Evolutionary conservation across 2,797 vertebrate genomes (phyloP).

Genomic region (Scolopax rusticola): DNA sequence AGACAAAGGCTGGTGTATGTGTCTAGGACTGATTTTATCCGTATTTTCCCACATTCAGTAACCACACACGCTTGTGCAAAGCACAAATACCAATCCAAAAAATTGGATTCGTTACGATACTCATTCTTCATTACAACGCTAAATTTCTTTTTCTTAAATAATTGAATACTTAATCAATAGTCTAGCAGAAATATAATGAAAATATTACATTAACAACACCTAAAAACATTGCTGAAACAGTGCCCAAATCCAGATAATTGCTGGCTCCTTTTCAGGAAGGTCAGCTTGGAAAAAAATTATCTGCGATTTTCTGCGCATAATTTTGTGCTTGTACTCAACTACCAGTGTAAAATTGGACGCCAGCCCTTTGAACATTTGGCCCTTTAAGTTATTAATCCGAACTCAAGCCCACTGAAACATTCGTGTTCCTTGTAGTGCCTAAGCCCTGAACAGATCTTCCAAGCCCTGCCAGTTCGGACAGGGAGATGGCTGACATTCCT

Average conservation of each 20-base stretch:
- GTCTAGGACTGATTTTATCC: neutral
- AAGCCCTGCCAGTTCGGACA: neutral
- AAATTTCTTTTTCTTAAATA: neutral
- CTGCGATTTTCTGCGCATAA: conserved; percentile 48
- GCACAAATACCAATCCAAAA: neutral
- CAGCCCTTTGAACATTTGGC: conserved; percentile 31
- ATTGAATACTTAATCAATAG: conserved; percentile 43
- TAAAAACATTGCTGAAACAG: conserved; percentile 39
- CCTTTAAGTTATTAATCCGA: conserved; percentile 11
- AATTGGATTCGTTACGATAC: neutral
- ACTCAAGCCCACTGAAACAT: neutral
- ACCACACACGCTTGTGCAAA: neutral
- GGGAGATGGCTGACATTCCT: neutral
- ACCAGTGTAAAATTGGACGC: conserved; percentile 18
- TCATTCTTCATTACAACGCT: neutral
- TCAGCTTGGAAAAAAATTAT: conserved; percentile 36
- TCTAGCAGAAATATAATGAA: conserved; percentile 14
- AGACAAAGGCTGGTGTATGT: neutral
- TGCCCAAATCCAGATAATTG: conserved; percentile 31
- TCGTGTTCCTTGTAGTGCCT: neutral
- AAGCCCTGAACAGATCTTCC: neutral
- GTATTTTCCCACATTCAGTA: neutral
- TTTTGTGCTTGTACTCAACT: neutral
- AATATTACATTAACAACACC: conserved; percentile 51
- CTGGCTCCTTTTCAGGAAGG: conserved; percentile 48